Percentiles rank a stretch among this genome's conserved stretches.
phyloP scores from a whole-genome alignment of 2,113 vertebrate genomes.

The Mastomys natalensis region DNA sequence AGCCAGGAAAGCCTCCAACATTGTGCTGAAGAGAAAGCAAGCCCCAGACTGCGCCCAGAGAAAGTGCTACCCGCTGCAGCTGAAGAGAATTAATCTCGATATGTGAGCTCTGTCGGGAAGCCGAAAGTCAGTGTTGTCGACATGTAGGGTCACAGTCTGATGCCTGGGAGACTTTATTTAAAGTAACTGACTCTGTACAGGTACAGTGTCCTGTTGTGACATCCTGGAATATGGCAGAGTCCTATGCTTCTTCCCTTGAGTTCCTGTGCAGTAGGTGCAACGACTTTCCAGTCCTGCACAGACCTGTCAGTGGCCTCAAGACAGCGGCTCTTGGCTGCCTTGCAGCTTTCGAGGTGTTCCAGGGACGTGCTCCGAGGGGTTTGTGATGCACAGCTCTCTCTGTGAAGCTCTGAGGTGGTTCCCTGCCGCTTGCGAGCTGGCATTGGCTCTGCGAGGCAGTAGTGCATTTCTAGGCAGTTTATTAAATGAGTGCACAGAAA shows the following conservation, averaged over 20 bases:
- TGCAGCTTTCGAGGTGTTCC: background rate
- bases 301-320: background rate
- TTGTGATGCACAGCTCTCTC: constrained; percentile 20
- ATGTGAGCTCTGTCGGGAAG: constrained; percentile 9
- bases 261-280: background rate
- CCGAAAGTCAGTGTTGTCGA: background rate
- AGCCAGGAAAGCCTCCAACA: constrained; percentile 20
- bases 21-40: constrained; percentile 82
- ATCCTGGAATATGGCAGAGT: background rate
- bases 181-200: constrained; percentile 22
- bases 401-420: background rate
- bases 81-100: constrained; percentile 80
- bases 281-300: too few species aligned
- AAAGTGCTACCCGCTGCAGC: constrained; percentile 82
- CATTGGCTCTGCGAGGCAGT: background rate
- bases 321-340: background rate
- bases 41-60: constrained; percentile 60
- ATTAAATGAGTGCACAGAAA: background rate
- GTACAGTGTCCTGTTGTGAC: background rate
- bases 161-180: background rate
- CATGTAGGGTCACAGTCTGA: background rate
- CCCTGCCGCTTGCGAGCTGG: background rate
- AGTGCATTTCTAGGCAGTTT: background rate
- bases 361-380: background rate
- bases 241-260: background rate